Evolutionary conservation across 2,888 invertebrate genomes (phyloP).

Genomic region (Carpatolechia fugitivella): DNA sequence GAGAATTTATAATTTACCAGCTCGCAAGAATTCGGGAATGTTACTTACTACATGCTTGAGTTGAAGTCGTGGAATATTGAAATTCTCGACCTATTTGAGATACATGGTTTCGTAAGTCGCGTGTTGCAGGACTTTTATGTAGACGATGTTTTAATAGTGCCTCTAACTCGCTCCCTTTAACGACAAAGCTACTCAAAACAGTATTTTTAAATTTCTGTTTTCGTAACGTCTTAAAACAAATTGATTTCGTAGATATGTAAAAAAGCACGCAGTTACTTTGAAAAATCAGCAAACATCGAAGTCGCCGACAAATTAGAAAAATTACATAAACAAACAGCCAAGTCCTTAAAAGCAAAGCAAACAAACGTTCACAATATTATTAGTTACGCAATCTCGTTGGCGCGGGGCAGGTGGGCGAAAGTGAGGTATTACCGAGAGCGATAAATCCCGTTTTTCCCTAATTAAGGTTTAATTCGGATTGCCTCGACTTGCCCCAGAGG

Average conservation of each 20-base stretch:
- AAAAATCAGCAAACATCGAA: too few relatives aligned
- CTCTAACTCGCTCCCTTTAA: too few relatives aligned
- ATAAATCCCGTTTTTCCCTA: conserved; percentile 67
- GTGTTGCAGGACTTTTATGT: too few relatives aligned
- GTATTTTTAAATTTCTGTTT: too few relatives aligned
- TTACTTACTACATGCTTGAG: neutral
- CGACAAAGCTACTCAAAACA: too few relatives aligned
- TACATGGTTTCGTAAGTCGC: neutral
- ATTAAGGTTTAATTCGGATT: conserved; percentile 56
- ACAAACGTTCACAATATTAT: conserved; percentile 19
- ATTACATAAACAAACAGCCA: conserved; percentile 1
- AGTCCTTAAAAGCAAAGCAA: conserved; percentile 9
- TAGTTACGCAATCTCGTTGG: conserved; percentile 23
- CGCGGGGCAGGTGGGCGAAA: conserved; percentile 40
- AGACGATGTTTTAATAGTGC: too few relatives aligned
- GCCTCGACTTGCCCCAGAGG: conserved; percentile 5
- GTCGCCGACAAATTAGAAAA: neutral
- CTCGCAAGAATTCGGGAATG: conserved; percentile 3
- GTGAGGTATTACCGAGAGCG: conserved; percentile 44
- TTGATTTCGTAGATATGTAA: too few relatives aligned
- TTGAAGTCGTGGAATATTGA: conserved; percentile 5
- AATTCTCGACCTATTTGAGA: conserved; percentile 6
- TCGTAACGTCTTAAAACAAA: too few relatives aligned
- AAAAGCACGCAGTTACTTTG: too few relatives aligned
- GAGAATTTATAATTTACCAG: conserved; percentile 12